Percentiles rank a stretch among this genome's conserved stretches.
phyloP scores from a whole-genome alignment of 2,797 vertebrate genomes.

The Neosalanx taihuensis region DNA sequence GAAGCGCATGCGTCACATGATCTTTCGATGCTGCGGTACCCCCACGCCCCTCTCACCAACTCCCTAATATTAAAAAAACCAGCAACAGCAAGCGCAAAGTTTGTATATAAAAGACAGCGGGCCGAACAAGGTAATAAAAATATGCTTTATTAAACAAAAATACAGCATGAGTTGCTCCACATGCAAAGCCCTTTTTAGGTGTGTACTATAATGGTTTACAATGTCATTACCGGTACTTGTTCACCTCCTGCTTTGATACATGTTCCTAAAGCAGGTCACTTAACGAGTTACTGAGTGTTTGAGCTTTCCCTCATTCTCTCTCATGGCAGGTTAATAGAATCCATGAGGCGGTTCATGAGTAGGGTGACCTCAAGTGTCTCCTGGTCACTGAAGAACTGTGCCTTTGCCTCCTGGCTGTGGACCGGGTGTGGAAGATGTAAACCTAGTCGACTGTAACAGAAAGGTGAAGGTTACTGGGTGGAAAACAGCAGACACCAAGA shows the following conservation, averaged over 20 bases:
- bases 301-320: background rate
- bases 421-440: slow-evolving; percentile 85
- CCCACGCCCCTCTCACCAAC: background rate
- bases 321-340: slow-evolving; percentile 76
- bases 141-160: background rate
- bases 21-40: slow-evolving; percentile 65
- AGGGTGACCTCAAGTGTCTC: slow-evolving; percentile 84
- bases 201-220: too few relatives aligned
- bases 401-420: slow-evolving; percentile 76
- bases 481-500: background rate
- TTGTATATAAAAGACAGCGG: background rate
- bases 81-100: too few relatives aligned
- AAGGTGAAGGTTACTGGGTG: background rate
- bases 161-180: background rate
- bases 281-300: too few relatives aligned
- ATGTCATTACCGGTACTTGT: too few relatives aligned
- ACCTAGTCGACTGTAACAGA: slow-evolving; percentile 81
- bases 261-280: too few relatives aligned
- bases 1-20: slow-evolving; percentile 75
- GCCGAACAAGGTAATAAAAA: background rate
- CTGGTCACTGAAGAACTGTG: slow-evolving; percentile 76
- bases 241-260: too few relatives aligned
- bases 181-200: background rate
- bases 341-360: slow-evolving; percentile 73
- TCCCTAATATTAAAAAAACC: background rate